phyloP scores from a whole-genome alignment of 2,888 invertebrate genomes.

The Timema cristinae region DNA sequence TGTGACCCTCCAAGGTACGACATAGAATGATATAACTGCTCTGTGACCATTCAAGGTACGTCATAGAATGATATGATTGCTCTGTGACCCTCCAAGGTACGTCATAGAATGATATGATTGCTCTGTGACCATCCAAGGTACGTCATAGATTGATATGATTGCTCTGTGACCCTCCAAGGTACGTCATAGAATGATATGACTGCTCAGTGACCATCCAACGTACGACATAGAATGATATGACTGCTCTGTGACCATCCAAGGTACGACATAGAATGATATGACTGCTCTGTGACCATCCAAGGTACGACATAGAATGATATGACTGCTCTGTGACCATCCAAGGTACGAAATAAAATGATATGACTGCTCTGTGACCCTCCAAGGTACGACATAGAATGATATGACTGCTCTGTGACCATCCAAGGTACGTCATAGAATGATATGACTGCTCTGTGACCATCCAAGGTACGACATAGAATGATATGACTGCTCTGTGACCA shows the following conservation, averaged over 20 bases:
- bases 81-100: constrained; percentile 15
- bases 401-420: background rate
- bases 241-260: background rate
- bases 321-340: background rate
- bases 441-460: background rate
- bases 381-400: constrained; percentile 26
- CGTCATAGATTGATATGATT: constrained; percentile 3
- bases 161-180: constrained; percentile 11
- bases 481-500: background rate
- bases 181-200: constrained; percentile 10
- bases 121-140: constrained; percentile 15
- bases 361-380: background rate
- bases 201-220: background rate
- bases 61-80: background rate
- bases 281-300: background rate
- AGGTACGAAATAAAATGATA: constrained; percentile 26
- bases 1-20: constrained; percentile 19
- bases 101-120: background rate
- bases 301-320: constrained; percentile 23
- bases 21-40: background rate
- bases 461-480: constrained; percentile 26
- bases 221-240: constrained; percentile 19
- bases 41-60: constrained; percentile 19
- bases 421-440: constrained; percentile 26
- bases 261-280: constrained; percentile 21